Evolutionary conservation across 1,140 invertebrate genomes (phyloP).

Genomic region (Andricus grossulariae): DNA sequence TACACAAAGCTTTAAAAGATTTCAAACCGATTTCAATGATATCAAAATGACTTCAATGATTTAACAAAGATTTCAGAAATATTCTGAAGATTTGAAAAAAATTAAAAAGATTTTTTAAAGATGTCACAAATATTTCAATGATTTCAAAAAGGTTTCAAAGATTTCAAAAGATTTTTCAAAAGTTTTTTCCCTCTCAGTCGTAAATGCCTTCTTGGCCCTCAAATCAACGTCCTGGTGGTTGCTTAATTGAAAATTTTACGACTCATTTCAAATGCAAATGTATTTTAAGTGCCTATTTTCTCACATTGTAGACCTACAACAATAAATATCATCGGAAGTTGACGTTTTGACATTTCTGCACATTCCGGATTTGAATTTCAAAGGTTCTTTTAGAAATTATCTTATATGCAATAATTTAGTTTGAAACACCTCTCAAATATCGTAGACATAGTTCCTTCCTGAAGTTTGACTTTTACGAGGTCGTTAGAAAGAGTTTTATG

Average conservation of each 20-base stretch:
- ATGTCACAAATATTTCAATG: no score
- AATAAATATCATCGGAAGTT: background rate
- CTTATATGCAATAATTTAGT: background rate
- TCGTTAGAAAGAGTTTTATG: background rate
- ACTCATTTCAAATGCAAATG: background rate
- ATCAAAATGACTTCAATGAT: no score
- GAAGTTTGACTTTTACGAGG: background rate
- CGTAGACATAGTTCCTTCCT: background rate
- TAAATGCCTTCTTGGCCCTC: background rate
- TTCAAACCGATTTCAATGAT: no score
- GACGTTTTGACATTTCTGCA: background rate
- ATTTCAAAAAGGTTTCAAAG: no score
- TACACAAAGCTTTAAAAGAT: no score
- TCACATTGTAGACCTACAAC: background rate
- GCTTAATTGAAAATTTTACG: background rate
- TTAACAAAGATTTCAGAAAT: no score
- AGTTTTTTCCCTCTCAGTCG: background rate
- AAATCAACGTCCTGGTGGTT: conserved; percentile 1
- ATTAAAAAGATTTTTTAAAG: no score
- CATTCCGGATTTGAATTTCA: background rate
- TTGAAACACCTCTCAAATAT: background rate
- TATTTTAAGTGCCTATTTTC: background rate
- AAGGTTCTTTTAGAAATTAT: background rate
- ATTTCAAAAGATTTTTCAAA: no score
- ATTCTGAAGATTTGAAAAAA: no score